Conservation (phyloP, 2,888 invertebrate genomes). For the Dimorphilus gyrociliatus region DNA sequence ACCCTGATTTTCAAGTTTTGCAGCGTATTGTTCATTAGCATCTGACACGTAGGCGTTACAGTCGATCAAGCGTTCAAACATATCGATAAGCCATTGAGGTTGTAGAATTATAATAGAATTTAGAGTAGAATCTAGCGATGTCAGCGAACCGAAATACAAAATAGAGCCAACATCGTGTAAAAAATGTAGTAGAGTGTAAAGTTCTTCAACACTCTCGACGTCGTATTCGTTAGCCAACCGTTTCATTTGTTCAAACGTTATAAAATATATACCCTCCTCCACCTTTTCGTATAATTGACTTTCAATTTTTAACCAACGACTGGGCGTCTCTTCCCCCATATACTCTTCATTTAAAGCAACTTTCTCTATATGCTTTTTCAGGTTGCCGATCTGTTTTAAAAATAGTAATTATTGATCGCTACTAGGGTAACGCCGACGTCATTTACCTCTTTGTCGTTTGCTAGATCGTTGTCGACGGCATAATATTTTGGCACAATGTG, state of each 20-base stretch:
- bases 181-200: conserved; percentile 33
- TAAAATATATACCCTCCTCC: conserved; percentile 29
- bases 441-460: conserved; percentile 5
- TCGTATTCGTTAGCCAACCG: conserved; percentile 29
- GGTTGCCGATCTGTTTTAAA: conserved; percentile 18
- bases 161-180: conserved; percentile 37
- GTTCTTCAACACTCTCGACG: conserved; percentile 23
- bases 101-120: conserved; percentile 33
- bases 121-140: conserved; percentile 20
- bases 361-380: conserved; percentile 26
- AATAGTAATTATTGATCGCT: too few relatives aligned
- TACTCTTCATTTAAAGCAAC: conserved; percentile 27
- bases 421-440: not conserved
- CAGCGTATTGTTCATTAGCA: not conserved
- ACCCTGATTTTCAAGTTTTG: conserved; percentile 16
- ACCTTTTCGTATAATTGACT: conserved; percentile 25
- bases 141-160: conserved; percentile 24
- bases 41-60: not conserved
- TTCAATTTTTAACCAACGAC: conserved; percentile 36
- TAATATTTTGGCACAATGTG: conserved; percentile 34
- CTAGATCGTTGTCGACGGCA: conserved; percentile 21
- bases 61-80: conserved; percentile 22
- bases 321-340: conserved; percentile 36
- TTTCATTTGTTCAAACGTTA: conserved; percentile 28
- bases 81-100: conserved; percentile 36